Conservation (phyloP, 2,797 vertebrate species). For the Protonibea diacanthus region DNA sequence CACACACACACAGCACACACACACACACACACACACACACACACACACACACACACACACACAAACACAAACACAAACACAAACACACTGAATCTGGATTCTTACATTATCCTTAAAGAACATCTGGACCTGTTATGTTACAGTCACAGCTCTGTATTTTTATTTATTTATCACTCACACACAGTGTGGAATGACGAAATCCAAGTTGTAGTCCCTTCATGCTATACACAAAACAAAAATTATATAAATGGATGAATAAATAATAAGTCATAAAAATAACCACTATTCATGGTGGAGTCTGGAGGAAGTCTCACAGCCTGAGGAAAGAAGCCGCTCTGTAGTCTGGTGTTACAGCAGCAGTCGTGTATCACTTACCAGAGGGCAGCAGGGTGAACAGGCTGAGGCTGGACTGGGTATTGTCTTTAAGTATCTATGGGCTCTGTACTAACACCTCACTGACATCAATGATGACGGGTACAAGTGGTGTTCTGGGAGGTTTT, state of each 20-base stretch:
- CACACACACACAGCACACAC: background rate
- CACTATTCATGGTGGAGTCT: too few relatives aligned
- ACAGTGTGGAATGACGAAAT: background rate
- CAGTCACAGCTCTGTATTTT: background rate
- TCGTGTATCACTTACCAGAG: too few relatives aligned
- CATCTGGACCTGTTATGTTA: background rate
- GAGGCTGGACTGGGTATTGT: too few relatives aligned
- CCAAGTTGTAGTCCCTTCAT: background rate
- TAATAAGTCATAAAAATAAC: too few relatives aligned
- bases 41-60: conserved; percentile 5
- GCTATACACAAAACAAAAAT: background rate
- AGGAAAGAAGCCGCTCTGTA: too few relatives aligned
- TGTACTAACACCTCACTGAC: too few relatives aligned
- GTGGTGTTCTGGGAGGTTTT: too few relatives aligned
- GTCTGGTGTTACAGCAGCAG: too few relatives aligned
- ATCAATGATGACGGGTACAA: too few relatives aligned
- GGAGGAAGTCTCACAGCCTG: too few relatives aligned
- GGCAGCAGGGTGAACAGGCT: too few relatives aligned
- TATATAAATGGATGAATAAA: background rate
- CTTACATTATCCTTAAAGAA: background rate
- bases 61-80: background rate
- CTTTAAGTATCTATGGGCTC: too few relatives aligned
- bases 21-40: background rate
- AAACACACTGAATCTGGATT: background rate
- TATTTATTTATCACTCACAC: background rate